phyloP scores from a whole-genome alignment of 92 coral and sea anemone genomes.

The Porites lobata region DNA sequence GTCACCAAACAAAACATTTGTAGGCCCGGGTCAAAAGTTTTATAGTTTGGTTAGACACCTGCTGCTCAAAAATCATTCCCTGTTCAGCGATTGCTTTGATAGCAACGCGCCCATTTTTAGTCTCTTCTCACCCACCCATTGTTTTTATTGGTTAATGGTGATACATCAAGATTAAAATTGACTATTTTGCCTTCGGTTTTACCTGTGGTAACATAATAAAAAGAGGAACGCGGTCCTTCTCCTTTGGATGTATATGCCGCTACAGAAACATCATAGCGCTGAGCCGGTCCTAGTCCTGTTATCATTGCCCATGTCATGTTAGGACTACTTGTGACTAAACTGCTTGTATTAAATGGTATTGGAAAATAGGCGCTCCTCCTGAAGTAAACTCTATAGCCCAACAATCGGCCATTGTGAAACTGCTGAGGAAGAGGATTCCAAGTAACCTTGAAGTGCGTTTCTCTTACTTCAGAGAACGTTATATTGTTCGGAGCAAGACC shows the following conservation, averaged over 20 bases:
- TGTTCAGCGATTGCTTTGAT: no score
- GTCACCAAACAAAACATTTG: no score
- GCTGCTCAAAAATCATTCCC: no score
- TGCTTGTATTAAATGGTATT: neutral
- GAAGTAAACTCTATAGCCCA: constrained; percentile 10
- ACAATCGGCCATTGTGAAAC: constrained; percentile 11
- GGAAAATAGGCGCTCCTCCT: neutral
- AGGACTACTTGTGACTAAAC: neutral
- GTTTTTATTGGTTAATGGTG: no score
- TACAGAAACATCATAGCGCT: constrained; percentile 1
- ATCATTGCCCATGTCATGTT: neutral
- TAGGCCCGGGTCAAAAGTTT: no score
- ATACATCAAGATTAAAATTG: no score
- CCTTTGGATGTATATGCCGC: constrained; percentile 7
- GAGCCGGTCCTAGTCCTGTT: neutral
- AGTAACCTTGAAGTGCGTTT: neutral
- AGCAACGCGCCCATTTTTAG: no score
- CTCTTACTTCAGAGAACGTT: neutral
- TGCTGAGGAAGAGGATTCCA: constrained; percentile 5
- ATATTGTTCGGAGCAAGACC: neutral
- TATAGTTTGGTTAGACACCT: no score
- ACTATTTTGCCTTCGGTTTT: neutral
- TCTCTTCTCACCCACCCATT: no score
- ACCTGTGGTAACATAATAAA: constrained; percentile 8
- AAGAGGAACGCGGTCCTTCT: constrained; percentile 6